phyloP scores from a whole-genome alignment of 2,113 vertebrate species.

The Turnix velox region DNA sequence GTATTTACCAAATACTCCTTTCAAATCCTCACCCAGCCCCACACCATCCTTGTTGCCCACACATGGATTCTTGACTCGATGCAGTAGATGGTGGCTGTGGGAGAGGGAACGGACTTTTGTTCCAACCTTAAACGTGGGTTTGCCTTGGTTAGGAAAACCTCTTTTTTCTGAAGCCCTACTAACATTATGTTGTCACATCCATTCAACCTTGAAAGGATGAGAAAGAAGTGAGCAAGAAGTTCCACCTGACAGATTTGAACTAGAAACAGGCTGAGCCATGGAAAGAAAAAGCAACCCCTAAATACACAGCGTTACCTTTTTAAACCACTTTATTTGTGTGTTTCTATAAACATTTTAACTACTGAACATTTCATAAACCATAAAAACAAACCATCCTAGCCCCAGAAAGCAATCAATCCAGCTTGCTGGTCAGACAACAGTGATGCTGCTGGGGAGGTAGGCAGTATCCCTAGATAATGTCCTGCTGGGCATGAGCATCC shows the following conservation, averaged over 20 bases:
- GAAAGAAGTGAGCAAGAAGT: neutral
- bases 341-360: slow-evolving; percentile 51
- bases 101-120: neutral
- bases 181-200: neutral
- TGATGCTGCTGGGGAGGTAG: neutral
- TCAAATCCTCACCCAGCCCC: neutral
- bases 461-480: neutral
- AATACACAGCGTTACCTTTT: neutral
- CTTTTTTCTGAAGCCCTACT: neutral
- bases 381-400: slow-evolving; percentile 35
- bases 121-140: neutral
- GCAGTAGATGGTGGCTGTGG: neutral
- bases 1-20: neutral
- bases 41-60: fast-evolving
- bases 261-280: neutral
- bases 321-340: slow-evolving; percentile 43
- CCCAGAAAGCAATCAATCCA: neutral
- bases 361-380: neutral
- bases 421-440: neutral
- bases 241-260: neutral
- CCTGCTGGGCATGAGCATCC: fast-evolving
- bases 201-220: neutral
- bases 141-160: neutral
- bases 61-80: neutral
- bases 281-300: neutral